A percentile compares a stretch with the other conserved stretches of the same genome.
Evolutionary conservation across 2,888 invertebrate species (phyloP).

Genomic region (Drosophila sordidula): DNA sequence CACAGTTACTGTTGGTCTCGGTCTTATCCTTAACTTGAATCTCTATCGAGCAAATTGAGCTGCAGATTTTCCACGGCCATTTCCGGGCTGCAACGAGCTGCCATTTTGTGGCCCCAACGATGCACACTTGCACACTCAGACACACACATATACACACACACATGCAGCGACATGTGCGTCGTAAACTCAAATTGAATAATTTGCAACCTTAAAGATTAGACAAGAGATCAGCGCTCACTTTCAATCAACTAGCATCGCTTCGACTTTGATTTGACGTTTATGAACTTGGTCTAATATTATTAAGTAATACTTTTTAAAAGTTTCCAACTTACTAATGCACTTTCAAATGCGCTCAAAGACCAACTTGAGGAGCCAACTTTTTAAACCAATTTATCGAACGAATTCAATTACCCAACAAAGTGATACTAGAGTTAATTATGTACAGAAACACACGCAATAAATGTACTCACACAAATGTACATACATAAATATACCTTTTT

Average conservation of each 20-base stretch:
- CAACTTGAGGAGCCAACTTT: constrained; percentile 20
- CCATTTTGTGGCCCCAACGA: constrained; percentile 22
- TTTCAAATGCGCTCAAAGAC: constrained; percentile 8
- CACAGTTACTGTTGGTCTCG: not conserved
- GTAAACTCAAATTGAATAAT: constrained; percentile 30
- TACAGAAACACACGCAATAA: not conserved
- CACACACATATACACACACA: not conserved
- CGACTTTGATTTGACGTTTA: not conserved
- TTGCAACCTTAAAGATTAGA: constrained; percentile 22
- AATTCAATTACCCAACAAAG: constrained; percentile 14
- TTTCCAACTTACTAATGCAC: constrained; percentile 18
- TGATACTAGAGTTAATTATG: constrained; percentile 7
- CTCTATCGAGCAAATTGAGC: constrained; percentile 16
- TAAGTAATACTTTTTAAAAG: constrained; percentile 2
- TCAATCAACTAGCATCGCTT: not conserved
- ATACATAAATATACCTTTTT: no score
- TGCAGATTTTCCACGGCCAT: constrained; percentile 39
- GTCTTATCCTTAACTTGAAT: constrained; percentile 7
- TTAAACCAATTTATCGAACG: constrained; percentile 19
- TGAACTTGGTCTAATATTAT: not conserved
- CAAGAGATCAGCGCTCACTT: not conserved
- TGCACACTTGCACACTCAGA: not conserved
- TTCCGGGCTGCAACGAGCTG: constrained; percentile 50
- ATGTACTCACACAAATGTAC: not conserved
- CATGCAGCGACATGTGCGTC: not conserved